phyloP scores from a whole-genome alignment of 2,888 invertebrate genomes.

The Heliconius cydno region DNA sequence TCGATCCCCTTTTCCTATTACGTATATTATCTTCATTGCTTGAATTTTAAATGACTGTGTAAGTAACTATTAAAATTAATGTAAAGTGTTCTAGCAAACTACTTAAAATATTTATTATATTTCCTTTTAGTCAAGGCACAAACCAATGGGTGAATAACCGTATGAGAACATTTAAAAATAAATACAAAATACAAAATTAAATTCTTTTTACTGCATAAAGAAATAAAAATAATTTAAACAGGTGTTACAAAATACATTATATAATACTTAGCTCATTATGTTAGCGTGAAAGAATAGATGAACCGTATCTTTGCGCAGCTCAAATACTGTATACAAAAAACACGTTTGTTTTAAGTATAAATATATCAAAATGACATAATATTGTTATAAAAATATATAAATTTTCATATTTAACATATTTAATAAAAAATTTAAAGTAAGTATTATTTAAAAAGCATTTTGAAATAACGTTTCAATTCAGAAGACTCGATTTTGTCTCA shows the following conservation, averaged over 20 bases:
- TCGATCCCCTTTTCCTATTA: background rate
- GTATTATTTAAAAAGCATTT: too few species aligned
- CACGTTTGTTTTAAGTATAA: background rate
- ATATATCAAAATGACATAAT: background rate
- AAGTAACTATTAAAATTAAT: background rate
- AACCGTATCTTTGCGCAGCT: background rate
- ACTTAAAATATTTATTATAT: background rate
- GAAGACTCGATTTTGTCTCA: too few species aligned
- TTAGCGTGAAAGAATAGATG: background rate
- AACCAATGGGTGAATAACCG: background rate
- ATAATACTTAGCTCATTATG: constrained; percentile 2
- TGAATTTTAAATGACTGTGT: background rate
- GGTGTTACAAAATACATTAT: background rate
- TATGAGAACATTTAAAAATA: background rate
- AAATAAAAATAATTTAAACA: background rate
- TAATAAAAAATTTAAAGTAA: too few species aligned
- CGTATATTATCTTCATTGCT: background rate
- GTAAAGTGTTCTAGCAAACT: background rate
- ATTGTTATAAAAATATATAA: background rate
- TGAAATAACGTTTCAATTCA: too few species aligned
- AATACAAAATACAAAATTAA: background rate
- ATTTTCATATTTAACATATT: too few species aligned
- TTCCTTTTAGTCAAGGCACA: background rate
- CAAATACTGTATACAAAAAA: background rate
- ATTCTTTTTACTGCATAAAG: background rate